Percentiles rank a stretch among this genome's conserved stretches.
Evolutionary conservation across 2,888 invertebrate genomes (phyloP).

Genomic region (Aporophyla lueneburgensis): DNA sequence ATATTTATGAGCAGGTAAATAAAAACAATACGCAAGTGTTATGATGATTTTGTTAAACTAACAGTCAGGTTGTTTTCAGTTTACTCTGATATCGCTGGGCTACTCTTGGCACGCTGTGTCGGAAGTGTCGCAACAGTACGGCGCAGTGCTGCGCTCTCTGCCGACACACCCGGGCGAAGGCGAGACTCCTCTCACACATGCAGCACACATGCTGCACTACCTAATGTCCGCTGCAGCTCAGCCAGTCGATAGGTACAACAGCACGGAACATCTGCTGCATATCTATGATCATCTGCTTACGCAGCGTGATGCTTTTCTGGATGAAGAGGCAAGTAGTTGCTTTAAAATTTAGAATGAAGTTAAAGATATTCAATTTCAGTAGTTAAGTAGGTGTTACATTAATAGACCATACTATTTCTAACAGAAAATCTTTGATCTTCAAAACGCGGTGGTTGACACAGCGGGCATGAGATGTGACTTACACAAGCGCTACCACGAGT

Average conservation of each 20-base stretch:
- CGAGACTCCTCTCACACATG: constrained; percentile 90
- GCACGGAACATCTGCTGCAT: constrained; percentile 92
- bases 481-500: constrained; percentile 78
- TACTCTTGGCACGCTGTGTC: constrained; percentile 91
- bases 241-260: constrained; percentile 84
- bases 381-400: not conserved
- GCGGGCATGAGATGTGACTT: constrained; percentile 80
- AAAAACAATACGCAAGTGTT: not conserved
- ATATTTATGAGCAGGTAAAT: no score
- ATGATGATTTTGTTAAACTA: rapidly evolving
- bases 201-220: constrained; percentile 91
- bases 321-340: constrained; percentile 92
- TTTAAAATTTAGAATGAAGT: not conserved
- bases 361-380: not conserved
- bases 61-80: constrained; percentile 71
- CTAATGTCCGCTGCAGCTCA: constrained; percentile 81
- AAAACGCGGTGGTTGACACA: constrained; percentile 82
- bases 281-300: constrained; percentile 85
- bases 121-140: constrained; percentile 90
- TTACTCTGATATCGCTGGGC: constrained; percentile 89
- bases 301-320: constrained; percentile 92
- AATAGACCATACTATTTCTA: constrained; percentile 27
- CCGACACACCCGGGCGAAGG: constrained; percentile 92
- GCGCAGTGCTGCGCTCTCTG: constrained; percentile 88
- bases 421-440: constrained; percentile 87